phyloP scores from a whole-genome alignment of 2,888 invertebrate genomes.

The Temnothorax rugatulus region DNA sequence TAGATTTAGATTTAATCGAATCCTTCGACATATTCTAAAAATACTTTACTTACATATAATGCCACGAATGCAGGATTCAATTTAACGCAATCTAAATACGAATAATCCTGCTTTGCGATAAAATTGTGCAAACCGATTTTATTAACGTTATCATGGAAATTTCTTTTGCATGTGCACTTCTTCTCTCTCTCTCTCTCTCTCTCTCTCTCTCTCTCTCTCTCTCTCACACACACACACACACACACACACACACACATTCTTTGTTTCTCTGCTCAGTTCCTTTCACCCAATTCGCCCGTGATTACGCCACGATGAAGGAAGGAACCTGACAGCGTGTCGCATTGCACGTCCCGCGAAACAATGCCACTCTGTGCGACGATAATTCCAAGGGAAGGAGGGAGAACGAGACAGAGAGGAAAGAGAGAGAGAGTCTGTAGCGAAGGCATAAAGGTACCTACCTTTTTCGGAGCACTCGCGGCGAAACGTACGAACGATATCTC shows the following conservation, averaged over 20 bases:
- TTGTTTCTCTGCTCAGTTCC: neutral
- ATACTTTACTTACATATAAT: too few species aligned
- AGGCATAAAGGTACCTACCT: slow-evolving; percentile 9
- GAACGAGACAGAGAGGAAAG: neutral
- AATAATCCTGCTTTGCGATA: neutral
- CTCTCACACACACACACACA: too few species aligned
- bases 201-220: neutral
- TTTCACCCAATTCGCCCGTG: neutral
- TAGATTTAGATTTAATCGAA: neutral
- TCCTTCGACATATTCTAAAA: neutral
- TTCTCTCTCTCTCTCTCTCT: neutral
- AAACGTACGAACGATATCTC: slow-evolving; percentile 2
- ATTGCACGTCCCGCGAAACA: neutral
- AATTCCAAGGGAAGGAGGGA: neutral
- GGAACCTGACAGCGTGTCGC: neutral
- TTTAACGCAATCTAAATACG: neutral
- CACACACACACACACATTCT: too few species aligned
- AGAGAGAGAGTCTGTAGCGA: neutral
- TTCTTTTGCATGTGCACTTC: neutral
- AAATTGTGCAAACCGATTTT: too few species aligned
- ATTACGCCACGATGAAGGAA: neutral
- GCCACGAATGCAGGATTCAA: neutral
- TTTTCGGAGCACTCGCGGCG: neutral
- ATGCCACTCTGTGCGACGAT: neutral
- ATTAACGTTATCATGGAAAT: neutral